These are phyloP conservation scores for Cydia pomonella DNA, from an alignment of 1,140 invertebrate genomes.

Conservation along the genomic window DNA sequence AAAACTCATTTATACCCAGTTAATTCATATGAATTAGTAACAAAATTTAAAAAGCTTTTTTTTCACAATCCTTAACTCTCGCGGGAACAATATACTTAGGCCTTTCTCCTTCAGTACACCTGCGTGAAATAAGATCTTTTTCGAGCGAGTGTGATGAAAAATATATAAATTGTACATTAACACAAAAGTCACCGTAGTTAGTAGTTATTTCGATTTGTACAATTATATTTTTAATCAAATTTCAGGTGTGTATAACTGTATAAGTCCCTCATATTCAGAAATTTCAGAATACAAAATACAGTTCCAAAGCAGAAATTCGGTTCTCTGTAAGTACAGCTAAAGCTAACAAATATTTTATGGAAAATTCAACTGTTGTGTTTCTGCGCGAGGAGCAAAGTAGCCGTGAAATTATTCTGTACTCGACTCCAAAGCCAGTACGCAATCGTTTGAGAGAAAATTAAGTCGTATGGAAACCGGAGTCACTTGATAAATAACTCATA, in stretches of 20 bases:
- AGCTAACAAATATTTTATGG: constrained; percentile 29
- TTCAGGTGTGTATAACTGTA: constrained; percentile 4
- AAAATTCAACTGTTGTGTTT: constrained; percentile 21
- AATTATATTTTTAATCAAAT: too few relatives aligned
- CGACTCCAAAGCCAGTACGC: constrained; percentile 36
- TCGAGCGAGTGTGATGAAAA: too few relatives aligned
- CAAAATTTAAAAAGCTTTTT: too few relatives aligned
- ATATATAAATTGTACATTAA: too few relatives aligned
- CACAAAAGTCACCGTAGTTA: too few relatives aligned
- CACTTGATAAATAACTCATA: constrained; percentile 26
- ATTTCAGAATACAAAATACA: neutral
- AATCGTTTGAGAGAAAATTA: constrained; percentile 42
- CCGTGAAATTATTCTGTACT: constrained; percentile 46
- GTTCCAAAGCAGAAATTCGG: neutral
- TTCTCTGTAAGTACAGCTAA: neutral
- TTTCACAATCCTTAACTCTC: too few relatives aligned
- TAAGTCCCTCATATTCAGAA: neutral
- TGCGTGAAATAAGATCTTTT: too few relatives aligned
- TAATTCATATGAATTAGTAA: too few relatives aligned
- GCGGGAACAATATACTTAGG: too few relatives aligned
- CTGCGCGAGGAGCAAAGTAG: constrained; percentile 38
- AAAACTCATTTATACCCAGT: too few relatives aligned
- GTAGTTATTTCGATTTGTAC: too few relatives aligned
- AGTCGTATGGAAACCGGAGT: constrained; percentile 44
- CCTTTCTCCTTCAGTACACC: too few relatives aligned